Evolutionary conservation across 2,797 vertebrate species (phyloP), one percentile per base, ranked within the genome.

Genomic region (Xiphophorus birchmanni): DNA sequence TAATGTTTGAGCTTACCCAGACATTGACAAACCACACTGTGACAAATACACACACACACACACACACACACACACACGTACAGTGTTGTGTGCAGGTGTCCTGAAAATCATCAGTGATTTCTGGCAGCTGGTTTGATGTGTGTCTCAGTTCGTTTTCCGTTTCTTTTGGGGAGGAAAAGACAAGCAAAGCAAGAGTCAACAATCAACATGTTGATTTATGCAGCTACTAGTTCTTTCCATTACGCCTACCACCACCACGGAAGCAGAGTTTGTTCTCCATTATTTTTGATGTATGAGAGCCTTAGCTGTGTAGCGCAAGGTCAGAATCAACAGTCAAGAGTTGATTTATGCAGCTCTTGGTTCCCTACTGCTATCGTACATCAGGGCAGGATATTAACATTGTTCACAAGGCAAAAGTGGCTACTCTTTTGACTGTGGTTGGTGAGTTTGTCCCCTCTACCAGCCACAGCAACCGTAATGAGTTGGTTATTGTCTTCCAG

Each of bases 141-240:
- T 47, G 76, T 73, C 73, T 72, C 32, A 78, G 80, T 77, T 94
- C 92, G 91, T 92, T 94, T 95, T 95, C 88, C 77, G 72, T 90
- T 82, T 92, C 92, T 93, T 92, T 83, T 63, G 79, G 77, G 82
- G 58, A 32, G 83, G 78, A 80, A 86, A 87, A 88, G 90, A 91
- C 87, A 45, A 89, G 89, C 87, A n/a, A 74, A 84, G 89, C 84
- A 54, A 92, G 84, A 92, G 86, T 93, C 92, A 94, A 94, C 93
- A 93, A 94, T 91, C 91, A 93, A 90, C 93, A 84, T 93, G 93
- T 93, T 95, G 92, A 94, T 95, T 94, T 93, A 93, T 92, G 90
- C 92, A 86, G 91, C 94, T 92, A 89, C 93, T 83, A 91, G 93
- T 92, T 95, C 90, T 93, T 94, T 95, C 93, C 94, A 94, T 95